Evolutionary conservation across 2,797 vertebrate species (phyloP), one percentile per base, ranked within the genome.

Genomic region (Brachymystax lenok): DNA sequence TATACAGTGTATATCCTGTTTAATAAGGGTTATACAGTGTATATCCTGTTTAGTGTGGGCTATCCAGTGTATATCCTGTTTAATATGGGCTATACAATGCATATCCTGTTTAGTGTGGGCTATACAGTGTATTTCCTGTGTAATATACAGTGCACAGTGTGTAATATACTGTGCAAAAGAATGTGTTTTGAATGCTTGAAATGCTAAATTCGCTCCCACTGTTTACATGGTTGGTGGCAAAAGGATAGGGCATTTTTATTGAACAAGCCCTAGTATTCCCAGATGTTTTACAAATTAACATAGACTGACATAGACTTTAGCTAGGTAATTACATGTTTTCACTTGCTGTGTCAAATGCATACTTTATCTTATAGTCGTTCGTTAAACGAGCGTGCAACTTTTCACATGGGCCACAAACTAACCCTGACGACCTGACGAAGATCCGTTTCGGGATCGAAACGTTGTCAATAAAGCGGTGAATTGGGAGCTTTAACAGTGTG

Each of bases 221-320:
- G 69, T 24, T 14, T 71, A 52, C 69, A 50, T 52, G 35, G 4
- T 28, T n/a, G 14, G 19, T 46, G 35, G n/a, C 33, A 69, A n/a
- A n/a, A 46, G 17, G 19, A 3, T 35, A 63, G 59, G 59, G 10
- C 85, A 84, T 3, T 4, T 1, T 77, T 88, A 86, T 76, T 74
- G 86, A 79, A 84, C 80, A 83, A 82, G 79, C 17, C 19, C 30
- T n/a, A 46, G 19, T 78, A 71, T 79, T 84, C 84, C 79, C 81
- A 24, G 70, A 71, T 56, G 81, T 77, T 27, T 35, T 46, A 61
- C 10, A 51, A 33, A 30, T 81, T 56, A 83, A 79, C 86, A 74
- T 87, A 86, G 51, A 69, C 30, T 10, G 67, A 28, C 56, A 70
- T 59, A n/a, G 21, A 27, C 30, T 2, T 6, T 16, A 28, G 33